These are phyloP conservation scores for Tinea trinotella DNA, from an alignment of 2,888 invertebrate genomes.

Conservation along the genomic window DNA sequence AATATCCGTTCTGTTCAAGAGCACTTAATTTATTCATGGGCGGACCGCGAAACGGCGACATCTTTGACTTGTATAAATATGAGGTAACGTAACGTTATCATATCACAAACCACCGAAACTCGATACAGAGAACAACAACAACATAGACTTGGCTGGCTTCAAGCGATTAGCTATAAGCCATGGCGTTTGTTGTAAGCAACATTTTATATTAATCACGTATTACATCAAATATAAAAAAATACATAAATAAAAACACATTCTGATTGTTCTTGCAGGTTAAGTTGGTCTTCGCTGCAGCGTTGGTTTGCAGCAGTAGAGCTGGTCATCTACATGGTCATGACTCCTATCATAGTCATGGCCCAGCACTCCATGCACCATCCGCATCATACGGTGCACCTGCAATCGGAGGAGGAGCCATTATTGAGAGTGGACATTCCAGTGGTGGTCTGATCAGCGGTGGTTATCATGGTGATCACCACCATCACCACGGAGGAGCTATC, in stretches of 20 bases:
- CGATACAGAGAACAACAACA: slow-evolving; percentile 61
- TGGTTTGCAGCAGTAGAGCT: slow-evolving; percentile 47
- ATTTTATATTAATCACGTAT: neutral
- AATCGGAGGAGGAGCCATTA: neutral
- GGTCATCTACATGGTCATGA: slow-evolving; percentile 43
- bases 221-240: slow-evolving; percentile 3
- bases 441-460: slow-evolving; percentile 2
- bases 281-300: slow-evolving; percentile 45
- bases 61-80: slow-evolving; percentile 59
- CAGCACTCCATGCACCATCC: slow-evolving; percentile 49
- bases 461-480: neutral
- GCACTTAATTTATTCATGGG: slow-evolving; percentile 46
- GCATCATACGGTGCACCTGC: slow-evolving; percentile 49
- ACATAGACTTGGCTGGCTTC: slow-evolving; percentile 49
- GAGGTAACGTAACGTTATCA: slow-evolving; percentile 42
- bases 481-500: slow-evolving; percentile 1
- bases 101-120: slow-evolving; percentile 53
- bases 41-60: slow-evolving; percentile 42
- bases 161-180: slow-evolving; percentile 70
- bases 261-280: slow-evolving; percentile 50
- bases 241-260: slow-evolving; percentile 6
- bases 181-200: slow-evolving; percentile 65
- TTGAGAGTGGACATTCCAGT: slow-evolving; percentile 1
- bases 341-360: slow-evolving; percentile 52
- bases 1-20: slow-evolving; percentile 26